Evolutionary conservation across 1,140 invertebrate species (phyloP).

Genomic region (Gonatopus flavifemur): DNA sequence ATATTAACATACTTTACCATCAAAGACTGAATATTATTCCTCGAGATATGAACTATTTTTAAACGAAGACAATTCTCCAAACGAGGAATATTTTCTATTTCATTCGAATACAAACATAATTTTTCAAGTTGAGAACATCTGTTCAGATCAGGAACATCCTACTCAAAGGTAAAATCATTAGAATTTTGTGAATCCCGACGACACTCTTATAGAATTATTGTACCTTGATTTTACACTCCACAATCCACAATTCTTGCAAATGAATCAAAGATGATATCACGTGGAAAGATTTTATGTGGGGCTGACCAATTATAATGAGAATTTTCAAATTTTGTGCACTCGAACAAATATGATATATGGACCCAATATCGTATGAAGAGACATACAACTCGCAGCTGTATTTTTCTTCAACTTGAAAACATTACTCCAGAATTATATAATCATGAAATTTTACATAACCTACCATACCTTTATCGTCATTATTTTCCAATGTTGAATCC

Average conservation of each 20-base stretch:
- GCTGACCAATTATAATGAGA: conserved; percentile 27
- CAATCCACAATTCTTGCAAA: conserved; percentile 31
- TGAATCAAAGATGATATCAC: conserved; percentile 18
- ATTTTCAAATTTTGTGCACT: conserved; percentile 18
- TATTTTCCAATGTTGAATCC: too few relatives aligned
- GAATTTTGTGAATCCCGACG: too few relatives aligned
- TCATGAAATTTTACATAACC: too few relatives aligned
- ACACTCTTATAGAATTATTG: background rate
- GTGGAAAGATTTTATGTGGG: conserved; percentile 10
- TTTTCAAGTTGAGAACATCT: conserved; percentile 16
- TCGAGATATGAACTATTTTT: conserved; percentile 14
- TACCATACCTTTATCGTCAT: too few relatives aligned
- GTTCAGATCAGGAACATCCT: conserved; percentile 20
- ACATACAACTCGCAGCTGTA: conserved; percentile 17
- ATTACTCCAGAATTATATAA: too few relatives aligned
- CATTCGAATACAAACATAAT: conserved; percentile 28
- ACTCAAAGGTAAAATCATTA: background rate
- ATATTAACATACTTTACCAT: too few relatives aligned
- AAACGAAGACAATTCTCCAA: conserved; percentile 10
- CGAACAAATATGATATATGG: conserved; percentile 5
- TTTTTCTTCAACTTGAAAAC: conserved; percentile 3
- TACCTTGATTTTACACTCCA: conserved; percentile 30
- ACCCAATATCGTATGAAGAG: conserved; percentile 8
- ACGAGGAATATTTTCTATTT: conserved; percentile 21
- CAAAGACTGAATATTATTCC: conserved; percentile 22